These are phyloP conservation scores for Rhipidura dahli DNA, from an alignment of 2,113 vertebrate genomes.

Conservation along the genomic window DNA sequence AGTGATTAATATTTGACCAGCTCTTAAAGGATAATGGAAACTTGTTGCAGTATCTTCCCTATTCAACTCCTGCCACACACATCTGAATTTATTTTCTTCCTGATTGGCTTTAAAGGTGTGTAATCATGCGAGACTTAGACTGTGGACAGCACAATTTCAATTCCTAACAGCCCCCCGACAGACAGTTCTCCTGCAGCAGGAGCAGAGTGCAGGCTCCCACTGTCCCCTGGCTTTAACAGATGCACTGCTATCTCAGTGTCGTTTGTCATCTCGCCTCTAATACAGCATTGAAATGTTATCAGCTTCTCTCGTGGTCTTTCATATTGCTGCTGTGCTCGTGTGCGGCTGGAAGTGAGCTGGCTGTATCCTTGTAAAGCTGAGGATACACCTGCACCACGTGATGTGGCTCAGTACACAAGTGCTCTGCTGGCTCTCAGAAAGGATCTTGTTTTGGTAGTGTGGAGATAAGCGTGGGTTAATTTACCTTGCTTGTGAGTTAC, in stretches of 20 bases:
- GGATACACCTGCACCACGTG: not conserved
- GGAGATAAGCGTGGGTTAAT: not conserved
- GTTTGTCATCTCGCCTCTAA: slow-evolving; percentile 37
- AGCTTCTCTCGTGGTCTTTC: not conserved
- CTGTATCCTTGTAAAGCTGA: not conserved
- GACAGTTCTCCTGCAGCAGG: not conserved
- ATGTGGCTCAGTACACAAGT: not conserved
- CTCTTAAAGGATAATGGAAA: slow-evolving; percentile 2
- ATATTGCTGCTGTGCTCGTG: not conserved
- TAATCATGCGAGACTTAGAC: slow-evolving; percentile 45
- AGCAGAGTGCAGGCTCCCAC: slow-evolving; percentile 2
- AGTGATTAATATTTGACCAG: slow-evolving; percentile 26
- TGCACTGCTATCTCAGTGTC: not conserved
- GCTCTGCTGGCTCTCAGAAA: not conserved
- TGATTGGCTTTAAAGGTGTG: slow-evolving; percentile 50
- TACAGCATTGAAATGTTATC: not conserved
- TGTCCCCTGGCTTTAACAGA: slow-evolving; percentile 7
- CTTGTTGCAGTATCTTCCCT: slow-evolving; percentile 9
- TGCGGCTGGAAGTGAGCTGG: not conserved
- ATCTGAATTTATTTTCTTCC: slow-evolving; percentile 62
- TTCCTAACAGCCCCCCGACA: slow-evolving; percentile 35
- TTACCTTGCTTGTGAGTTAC: not conserved
- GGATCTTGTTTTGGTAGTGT: not conserved
- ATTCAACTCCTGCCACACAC: not conserved
- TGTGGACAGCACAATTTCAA: slow-evolving; percentile 56